These are phyloP conservation scores for Ectemnius lituratus DNA, from an alignment of 2,888 invertebrate genomes.

Conservation along the genomic window DNA sequence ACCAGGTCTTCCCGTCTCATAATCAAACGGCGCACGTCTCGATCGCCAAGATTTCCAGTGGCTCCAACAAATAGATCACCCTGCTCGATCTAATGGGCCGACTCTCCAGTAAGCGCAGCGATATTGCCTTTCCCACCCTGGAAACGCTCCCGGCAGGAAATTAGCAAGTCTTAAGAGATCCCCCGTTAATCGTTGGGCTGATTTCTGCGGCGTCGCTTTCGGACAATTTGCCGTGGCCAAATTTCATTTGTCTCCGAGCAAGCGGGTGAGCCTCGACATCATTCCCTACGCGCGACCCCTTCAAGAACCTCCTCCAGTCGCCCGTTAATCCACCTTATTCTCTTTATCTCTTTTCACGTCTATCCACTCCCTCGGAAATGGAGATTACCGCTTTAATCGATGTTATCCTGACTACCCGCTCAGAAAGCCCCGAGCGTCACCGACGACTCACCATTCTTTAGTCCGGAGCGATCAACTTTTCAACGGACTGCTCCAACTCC, in stretches of 20 bases:
- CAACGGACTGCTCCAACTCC: too few relatives aligned
- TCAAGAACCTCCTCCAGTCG: slow-evolving; percentile 45
- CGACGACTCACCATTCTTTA: too few relatives aligned
- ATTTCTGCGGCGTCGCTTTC: slow-evolving; percentile 66
- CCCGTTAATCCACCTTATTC: slow-evolving; percentile 62
- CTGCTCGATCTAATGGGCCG: slow-evolving; percentile 53
- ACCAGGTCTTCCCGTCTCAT: slow-evolving; percentile 31
- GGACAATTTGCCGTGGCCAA: slow-evolving; percentile 70
- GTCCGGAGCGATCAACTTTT: too few relatives aligned
- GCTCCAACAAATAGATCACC: slow-evolving; percentile 53
- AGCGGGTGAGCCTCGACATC: slow-evolving; percentile 1
- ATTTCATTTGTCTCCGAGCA: slow-evolving; percentile 67
- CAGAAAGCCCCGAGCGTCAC: slow-evolving; percentile 15
- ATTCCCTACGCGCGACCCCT: slow-evolving; percentile 23
- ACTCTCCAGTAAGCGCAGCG: slow-evolving; percentile 31
- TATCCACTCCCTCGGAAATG: slow-evolving; percentile 15
- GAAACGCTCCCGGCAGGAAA: slow-evolving; percentile 44
- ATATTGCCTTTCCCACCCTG: slow-evolving; percentile 41
- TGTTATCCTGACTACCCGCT: slow-evolving; percentile 47
- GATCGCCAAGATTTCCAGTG: slow-evolving; percentile 50
- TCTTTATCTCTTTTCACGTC: slow-evolving; percentile 18
- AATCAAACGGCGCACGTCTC: slow-evolving; percentile 45
- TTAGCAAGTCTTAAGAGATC: slow-evolving; percentile 63
- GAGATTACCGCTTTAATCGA: slow-evolving; percentile 59
- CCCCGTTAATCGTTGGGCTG: slow-evolving; percentile 65